phyloP scores from a whole-genome alignment of 2,888 invertebrate species.

The Amphimallon solstitiale region DNA sequence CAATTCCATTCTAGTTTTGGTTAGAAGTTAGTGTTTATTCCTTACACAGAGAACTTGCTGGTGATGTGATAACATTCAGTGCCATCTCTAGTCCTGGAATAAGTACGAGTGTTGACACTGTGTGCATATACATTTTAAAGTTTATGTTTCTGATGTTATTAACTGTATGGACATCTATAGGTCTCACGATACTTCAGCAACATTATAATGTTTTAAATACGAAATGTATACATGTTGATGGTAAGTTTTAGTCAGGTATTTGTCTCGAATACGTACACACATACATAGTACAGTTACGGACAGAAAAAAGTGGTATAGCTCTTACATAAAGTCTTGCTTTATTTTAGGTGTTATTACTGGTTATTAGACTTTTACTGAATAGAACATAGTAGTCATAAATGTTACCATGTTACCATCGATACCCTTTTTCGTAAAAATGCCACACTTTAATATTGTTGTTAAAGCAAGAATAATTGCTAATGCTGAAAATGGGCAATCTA shows the following conservation, averaged over 20 bases:
- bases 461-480: no score
- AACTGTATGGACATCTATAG: constrained; percentile 37
- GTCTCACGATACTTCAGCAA: constrained; percentile 12
- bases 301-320: no score
- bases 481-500: no score
- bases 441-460: no score
- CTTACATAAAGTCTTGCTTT: no score
- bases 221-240: constrained; percentile 24
- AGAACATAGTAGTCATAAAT: no score
- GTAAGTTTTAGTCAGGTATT: constrained; percentile 15
- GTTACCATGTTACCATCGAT: no score
- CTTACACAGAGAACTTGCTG: constrained; percentile 35
- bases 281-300: no score
- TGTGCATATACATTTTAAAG: constrained; percentile 31
- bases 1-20: constrained; percentile 34
- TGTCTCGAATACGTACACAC: no score
- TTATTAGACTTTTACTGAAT: no score
- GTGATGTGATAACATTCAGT: constrained; percentile 37
- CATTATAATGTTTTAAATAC: constrained; percentile 12
- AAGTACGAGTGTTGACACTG: constrained; percentile 33
- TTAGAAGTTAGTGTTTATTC: constrained; percentile 30
- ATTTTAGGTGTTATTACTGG: no score
- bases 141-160: constrained; percentile 31
- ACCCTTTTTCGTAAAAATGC: no score
- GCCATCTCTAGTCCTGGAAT: constrained; percentile 37